A percentile compares a stretch with the other conserved stretches of the same genome.
Conservation (phyloP, 2,888 invertebrate species). For the Pterobdella sp. region DNA sequence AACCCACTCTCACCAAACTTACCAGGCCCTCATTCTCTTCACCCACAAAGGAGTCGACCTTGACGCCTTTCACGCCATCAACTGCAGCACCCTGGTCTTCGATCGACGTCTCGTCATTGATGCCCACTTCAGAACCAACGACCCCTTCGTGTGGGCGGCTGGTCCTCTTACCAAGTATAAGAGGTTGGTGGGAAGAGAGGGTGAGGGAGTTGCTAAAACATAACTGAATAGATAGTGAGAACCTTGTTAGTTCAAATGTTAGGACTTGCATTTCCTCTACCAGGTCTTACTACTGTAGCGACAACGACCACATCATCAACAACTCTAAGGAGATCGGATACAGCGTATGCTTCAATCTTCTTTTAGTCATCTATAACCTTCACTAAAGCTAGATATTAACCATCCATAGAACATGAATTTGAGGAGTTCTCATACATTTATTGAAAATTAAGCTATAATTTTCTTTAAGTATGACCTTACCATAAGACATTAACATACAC, state of each 20-base stretch:
- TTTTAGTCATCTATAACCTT: too few species aligned
- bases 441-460: too few species aligned
- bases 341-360: conserved; percentile 37
- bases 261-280: background rate
- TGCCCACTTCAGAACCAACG: conserved; percentile 51
- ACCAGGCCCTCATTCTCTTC: conserved; percentile 18
- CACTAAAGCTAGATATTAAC: too few species aligned
- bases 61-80: conserved; percentile 38
- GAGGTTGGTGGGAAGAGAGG: conserved; percentile 38
- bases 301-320: conserved; percentile 49
- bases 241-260: background rate
- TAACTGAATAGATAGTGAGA: background rate
- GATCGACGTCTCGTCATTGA: conserved; percentile 52
- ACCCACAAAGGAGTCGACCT: conserved; percentile 22
- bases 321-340: conserved; percentile 51
- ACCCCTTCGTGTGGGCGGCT: conserved; percentile 49
- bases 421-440: too few species aligned
- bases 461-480: too few species aligned
- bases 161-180: conserved; percentile 51
- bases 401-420: too few species aligned
- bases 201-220: background rate
- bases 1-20: background rate
- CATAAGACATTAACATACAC: too few species aligned
- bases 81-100: conserved; percentile 51
- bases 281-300: conserved; percentile 48